Conservation (phyloP, 2,888 invertebrate species). For the Copidosoma aretas region DNA sequence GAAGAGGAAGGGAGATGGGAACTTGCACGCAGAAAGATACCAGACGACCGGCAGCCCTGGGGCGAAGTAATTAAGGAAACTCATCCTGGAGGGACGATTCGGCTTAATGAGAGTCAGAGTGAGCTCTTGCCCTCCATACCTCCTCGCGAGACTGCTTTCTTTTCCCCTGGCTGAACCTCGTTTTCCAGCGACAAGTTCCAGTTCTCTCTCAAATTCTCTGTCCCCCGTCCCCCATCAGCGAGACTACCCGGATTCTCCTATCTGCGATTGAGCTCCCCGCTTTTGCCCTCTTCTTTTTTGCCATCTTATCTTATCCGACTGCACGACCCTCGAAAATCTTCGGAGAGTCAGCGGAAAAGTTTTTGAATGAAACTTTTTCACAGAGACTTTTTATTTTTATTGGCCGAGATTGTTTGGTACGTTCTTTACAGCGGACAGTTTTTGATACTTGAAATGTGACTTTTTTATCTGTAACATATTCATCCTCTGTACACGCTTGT, state of each 20-base stretch:
- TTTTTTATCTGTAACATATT: too few relatives aligned
- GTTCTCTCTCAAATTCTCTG: constrained; percentile 2
- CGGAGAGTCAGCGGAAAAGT: constrained; percentile 34
- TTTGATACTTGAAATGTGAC: too few relatives aligned
- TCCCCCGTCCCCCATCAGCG: neutral
- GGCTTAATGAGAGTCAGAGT: constrained; percentile 59
- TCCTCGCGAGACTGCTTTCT: constrained; percentile 39
- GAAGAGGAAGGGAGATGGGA: constrained; percentile 38
- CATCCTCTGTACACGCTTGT: too few relatives aligned
- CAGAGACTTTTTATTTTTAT: constrained; percentile 15
- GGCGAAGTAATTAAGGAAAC: constrained; percentile 60
- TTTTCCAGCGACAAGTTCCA: neutral
- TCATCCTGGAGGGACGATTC: constrained; percentile 61
- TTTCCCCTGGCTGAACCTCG: constrained; percentile 14
- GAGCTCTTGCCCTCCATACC: constrained; percentile 44
- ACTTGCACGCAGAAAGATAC: constrained; percentile 37
- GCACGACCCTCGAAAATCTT: constrained; percentile 22
- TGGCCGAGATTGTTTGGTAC: neutral
- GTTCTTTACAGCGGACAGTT: too few relatives aligned
- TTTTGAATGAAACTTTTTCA: constrained; percentile 36
- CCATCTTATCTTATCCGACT: neutral
- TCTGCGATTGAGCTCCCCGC: constrained; percentile 28
- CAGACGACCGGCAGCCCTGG: constrained; percentile 36
- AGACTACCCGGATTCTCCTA: constrained; percentile 19
- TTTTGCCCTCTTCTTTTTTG: constrained; percentile 18